Base-by-base conservation (phyloP, 2,113 vertebrate species). In the Mesocricetus auratus region DNA sequence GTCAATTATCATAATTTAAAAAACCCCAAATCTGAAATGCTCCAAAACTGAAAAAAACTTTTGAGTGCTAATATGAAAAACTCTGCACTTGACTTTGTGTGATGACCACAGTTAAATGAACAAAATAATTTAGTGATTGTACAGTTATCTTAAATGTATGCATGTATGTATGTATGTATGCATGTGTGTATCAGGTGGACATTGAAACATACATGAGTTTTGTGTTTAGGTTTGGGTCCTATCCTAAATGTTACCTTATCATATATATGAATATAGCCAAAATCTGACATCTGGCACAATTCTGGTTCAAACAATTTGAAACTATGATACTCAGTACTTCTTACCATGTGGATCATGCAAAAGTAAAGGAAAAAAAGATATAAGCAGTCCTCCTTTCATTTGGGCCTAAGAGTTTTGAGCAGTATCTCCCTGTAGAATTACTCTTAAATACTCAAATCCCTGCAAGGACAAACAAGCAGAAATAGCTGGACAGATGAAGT, bases 281-380 rank as follows among this genome's bases (percentile, higher is more conserved):
- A 60, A 58, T 45, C 36, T 13, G 19, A 66, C 36, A 19, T 22
- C 31, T 69, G 64, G 42, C 68, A 71, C 31, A 45, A 19, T 50
- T 89, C 42, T 58, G 71, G 15, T n/a, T 45, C 22, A 21, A 85
- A 42, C 17, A 53, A 11, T 83, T 62, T 83, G 58, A 47, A 6
- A 24, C n/a, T 47, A 12, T 29, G 29, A 75, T 10, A 5, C 9
- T 11, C 26, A 42, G 16, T 47, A 45, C 6, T 19, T 66, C 42
- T 33, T 78, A 15, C 10, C 75, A 56, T 1, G 31, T 6, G 77
- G 45, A 33, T n/a, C 15, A 86, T 45, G 62, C 68, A 66, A 39
- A 66, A 68, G 22, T 50, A 77, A 87, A 95, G 53, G 42, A 83
- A 83, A 64, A 88, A 15, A 39, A 92, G 81, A 42, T 68, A n/a